Evolutionary conservation across 2,888 invertebrate genomes (phyloP).

Genomic region (Pachydiplax longipennis): DNA sequence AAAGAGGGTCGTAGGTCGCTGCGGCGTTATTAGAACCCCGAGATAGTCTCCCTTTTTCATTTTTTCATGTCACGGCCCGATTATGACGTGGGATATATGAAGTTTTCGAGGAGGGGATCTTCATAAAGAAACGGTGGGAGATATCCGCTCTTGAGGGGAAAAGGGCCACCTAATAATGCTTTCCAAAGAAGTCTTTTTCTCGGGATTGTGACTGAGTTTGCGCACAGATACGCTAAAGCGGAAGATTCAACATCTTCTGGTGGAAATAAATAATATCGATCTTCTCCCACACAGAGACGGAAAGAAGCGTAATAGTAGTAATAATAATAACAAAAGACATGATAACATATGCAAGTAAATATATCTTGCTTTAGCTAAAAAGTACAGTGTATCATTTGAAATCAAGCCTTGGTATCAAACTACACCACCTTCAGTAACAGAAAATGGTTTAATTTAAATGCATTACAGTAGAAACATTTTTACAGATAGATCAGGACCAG

Average conservation of each 20-base stretch:
- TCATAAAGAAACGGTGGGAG: background rate
- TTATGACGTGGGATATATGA: conserved; percentile 32
- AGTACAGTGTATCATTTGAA: too few species aligned
- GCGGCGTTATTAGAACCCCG: conserved; percentile 28
- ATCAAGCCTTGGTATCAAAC: too few species aligned
- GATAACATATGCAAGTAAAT: background rate
- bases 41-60: background rate
- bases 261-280: too few species aligned
- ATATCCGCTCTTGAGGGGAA: background rate
- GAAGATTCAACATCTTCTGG: background rate
- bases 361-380: background rate
- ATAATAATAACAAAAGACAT: too few species aligned
- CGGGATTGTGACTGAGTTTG: background rate
- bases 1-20: conserved; percentile 33
- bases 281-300: too few species aligned
- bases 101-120: background rate
- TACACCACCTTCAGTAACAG: too few species aligned
- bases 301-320: too few species aligned
- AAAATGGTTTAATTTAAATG: too few species aligned
- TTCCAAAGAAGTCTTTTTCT: background rate
- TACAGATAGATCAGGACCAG: too few species aligned
- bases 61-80: conserved; percentile 40
- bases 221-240: background rate
- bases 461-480: too few species aligned
- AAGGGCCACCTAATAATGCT: background rate